A percentile compares a stretch with the other conserved stretches of the same genome.
These are phyloP conservation scores for Cyprinella venusta DNA, from an alignment of 2,797 vertebrate species.

Conservation along the genomic window DNA sequence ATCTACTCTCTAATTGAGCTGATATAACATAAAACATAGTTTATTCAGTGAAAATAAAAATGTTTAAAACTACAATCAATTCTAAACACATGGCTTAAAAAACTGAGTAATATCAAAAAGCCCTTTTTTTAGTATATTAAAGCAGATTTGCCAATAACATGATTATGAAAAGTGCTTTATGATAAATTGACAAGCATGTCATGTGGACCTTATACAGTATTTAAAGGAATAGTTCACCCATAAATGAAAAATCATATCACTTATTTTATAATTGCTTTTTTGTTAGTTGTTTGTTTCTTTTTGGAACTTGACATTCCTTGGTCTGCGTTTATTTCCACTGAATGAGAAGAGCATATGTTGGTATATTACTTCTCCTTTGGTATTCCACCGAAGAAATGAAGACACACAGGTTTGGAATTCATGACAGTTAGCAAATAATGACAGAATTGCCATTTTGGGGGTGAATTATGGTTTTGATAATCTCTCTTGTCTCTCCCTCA, in stretches of 20 bases:
- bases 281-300: not conserved
- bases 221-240: not conserved
- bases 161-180: not conserved
- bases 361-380: not conserved
- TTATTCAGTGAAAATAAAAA: not conserved
- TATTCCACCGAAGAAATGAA: not conserved
- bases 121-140: not conserved
- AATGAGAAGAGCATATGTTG: not conserved
- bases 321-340: not conserved
- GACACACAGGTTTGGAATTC: not conserved
- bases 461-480: conserved; percentile 1
- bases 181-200: not conserved
- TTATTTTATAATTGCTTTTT: not conserved
- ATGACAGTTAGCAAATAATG: not conserved
- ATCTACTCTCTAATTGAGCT: not conserved
- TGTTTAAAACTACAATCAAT: not conserved
- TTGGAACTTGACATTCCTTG: not conserved
- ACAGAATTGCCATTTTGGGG: not conserved
- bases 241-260: not conserved
- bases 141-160: not conserved
- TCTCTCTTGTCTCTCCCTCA: not conserved
- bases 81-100: not conserved
- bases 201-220: not conserved
- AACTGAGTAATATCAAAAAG: not conserved
- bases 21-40: not conserved